Conservation (phyloP, 2,888 invertebrate genomes). For the Lasioglossum morio region DNA sequence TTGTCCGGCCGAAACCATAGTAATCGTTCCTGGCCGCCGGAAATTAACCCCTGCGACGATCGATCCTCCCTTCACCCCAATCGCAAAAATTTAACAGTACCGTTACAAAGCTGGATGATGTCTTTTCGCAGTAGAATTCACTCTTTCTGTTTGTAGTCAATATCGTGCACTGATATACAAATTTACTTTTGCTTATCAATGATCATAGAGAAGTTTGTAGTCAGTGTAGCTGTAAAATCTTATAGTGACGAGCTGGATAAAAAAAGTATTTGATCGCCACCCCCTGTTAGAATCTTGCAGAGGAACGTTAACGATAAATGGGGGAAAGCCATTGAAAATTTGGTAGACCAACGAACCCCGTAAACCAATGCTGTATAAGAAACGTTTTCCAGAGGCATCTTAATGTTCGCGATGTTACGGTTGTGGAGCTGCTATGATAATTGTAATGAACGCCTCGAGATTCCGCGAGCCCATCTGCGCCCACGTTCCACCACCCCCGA, state of each 20-base stretch:
- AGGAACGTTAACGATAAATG: not conserved
- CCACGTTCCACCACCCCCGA: conserved; percentile 66
- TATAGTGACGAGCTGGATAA: not conserved
- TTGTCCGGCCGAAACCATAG: conserved; percentile 40
- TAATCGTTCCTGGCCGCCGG: conserved; percentile 1
- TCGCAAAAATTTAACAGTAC: not conserved
- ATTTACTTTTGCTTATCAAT: too few species aligned
- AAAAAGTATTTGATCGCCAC: not conserved
- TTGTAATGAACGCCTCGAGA: conserved; percentile 84
- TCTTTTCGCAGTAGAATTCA: not conserved
- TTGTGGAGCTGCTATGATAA: conserved; percentile 83
- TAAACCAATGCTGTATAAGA: conserved; percentile 59
- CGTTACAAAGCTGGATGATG: not conserved
- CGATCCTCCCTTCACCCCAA: not conserved
- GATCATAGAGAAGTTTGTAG: not conserved
- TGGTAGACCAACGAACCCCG: conserved; percentile 14
- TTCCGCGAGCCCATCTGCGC: conserved; percentile 83
- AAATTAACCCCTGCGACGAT: not conserved
- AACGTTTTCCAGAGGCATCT: conserved; percentile 64
- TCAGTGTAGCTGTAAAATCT: not conserved
- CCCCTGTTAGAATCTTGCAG: not conserved
- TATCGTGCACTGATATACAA: too few species aligned
- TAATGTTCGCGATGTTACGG: conserved; percentile 72
- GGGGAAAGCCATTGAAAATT: not conserved
- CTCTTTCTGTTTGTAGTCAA: too few species aligned